Conservation (phyloP, 2,797 vertebrate genomes). For the Sebastes hubbsi region DNA sequence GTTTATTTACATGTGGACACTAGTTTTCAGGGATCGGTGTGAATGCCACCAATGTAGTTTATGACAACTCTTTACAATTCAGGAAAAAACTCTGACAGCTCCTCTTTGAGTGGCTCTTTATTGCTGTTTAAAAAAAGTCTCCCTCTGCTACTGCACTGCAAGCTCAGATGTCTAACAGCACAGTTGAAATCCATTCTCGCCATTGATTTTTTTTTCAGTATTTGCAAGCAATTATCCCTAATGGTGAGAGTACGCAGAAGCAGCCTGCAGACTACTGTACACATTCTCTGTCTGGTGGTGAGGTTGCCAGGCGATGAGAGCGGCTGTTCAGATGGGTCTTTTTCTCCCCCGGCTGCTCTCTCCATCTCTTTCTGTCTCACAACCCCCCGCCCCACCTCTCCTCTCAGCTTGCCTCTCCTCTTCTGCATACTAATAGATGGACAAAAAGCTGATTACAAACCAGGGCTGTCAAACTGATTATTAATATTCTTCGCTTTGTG, state of each 20-base stretch:
- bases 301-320: slow-evolving; percentile 79
- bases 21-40: slow-evolving; percentile 23
- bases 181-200: slow-evolving; percentile 5
- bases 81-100: slow-evolving; percentile 1
- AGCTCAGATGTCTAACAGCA: neutral
- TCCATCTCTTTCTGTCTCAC: slow-evolving; percentile 55
- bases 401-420: slow-evolving; percentile 55
- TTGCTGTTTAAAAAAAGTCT: neutral
- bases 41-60: slow-evolving; percentile 50
- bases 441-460: slow-evolving; percentile 60
- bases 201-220: slow-evolving; percentile 41
- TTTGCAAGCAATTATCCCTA: slow-evolving; percentile 57
- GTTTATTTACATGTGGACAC: neutral
- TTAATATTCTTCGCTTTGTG: slow-evolving; percentile 50
- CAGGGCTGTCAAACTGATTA: slow-evolving; percentile 62
- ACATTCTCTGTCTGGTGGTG: slow-evolving; percentile 68
- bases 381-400: slow-evolving; percentile 56
- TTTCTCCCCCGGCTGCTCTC: slow-evolving; percentile 40
- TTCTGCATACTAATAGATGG: slow-evolving; percentile 76
- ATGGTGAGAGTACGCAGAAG: slow-evolving; percentile 51
- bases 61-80: slow-evolving; percentile 32
- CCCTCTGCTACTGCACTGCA: neutral
- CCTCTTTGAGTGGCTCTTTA: neutral
- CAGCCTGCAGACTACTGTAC: slow-evolving; percentile 67
- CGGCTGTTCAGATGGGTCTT: slow-evolving; percentile 35